These are phyloP conservation scores for Ctenoplectra terminalis DNA, from an alignment of 1,140 invertebrate genomes.

Conservation along the genomic window DNA sequence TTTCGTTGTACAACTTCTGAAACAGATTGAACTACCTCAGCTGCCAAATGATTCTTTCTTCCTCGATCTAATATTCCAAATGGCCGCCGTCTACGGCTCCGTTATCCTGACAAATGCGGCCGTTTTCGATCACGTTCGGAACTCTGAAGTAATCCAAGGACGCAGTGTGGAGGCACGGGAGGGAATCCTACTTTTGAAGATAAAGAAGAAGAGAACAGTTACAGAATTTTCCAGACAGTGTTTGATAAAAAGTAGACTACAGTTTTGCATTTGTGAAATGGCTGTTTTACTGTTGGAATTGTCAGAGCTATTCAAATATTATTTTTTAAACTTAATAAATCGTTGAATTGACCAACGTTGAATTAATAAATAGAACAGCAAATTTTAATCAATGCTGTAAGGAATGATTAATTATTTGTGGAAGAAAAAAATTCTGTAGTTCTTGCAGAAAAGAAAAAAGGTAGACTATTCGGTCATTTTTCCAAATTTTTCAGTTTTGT, in stretches of 20 bases:
- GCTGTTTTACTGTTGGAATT: not conserved
- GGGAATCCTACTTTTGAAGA: not conserved
- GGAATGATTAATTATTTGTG: no score
- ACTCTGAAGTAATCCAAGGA: not conserved
- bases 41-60: constrained; percentile 14
- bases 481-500: no score
- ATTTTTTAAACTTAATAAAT: no score
- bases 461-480: no score
- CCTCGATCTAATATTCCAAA: constrained; percentile 13
- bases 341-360: no score
- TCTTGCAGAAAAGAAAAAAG: no score
- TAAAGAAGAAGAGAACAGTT: not conserved
- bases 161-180: constrained; percentile 7
- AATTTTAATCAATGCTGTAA: no score
- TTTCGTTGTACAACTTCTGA: constrained; percentile 6
- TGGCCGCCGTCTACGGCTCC: not conserved
- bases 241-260: not conserved
- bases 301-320: no score
- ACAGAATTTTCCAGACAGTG: not conserved
- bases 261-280: not conserved
- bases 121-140: not conserved
- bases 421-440: no score
- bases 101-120: constrained; percentile 23
- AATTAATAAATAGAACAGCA: no score
- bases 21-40: constrained; percentile 6